Percentiles rank a stretch among this genome's conserved stretches.
phyloP scores from a whole-genome alignment of 1,140 invertebrate species.

The Hyles vespertilio region DNA sequence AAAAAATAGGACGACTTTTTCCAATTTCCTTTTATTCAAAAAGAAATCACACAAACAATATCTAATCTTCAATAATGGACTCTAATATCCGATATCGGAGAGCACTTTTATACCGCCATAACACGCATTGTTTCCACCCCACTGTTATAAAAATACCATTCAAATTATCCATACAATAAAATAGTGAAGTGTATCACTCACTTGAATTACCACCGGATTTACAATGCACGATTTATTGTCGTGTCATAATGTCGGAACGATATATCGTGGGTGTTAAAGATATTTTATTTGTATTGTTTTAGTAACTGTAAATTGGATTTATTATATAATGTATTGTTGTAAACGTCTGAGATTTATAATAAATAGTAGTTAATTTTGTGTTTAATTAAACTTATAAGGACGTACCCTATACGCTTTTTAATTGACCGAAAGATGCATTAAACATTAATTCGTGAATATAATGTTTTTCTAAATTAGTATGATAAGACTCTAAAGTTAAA shows the following conservation, averaged over 20 bases:
- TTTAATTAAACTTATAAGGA: too few species aligned
- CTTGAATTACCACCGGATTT: constrained; percentile 50
- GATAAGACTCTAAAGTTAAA: too few species aligned
- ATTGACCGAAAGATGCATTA: too few species aligned
- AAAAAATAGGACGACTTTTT: too few species aligned
- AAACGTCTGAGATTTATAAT: too few species aligned
- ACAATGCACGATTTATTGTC: constrained; percentile 18
- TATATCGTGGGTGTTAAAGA: background rate
- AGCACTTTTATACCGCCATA: constrained; percentile 34
- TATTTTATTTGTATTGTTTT: background rate
- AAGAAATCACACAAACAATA: background rate
- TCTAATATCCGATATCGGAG: constrained; percentile 11
- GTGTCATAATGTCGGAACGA: background rate
- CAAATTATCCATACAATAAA: constrained; percentile 68
- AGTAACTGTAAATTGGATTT: background rate
- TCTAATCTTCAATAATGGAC: constrained; percentile 6
- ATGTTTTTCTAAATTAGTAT: too few species aligned
- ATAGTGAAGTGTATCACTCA: constrained; percentile 59
- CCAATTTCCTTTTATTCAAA: too few species aligned
- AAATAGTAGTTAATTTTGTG: too few species aligned
- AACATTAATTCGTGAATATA: too few species aligned
- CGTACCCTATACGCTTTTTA: too few species aligned
- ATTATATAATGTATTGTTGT: background rate
- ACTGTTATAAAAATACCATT: constrained; percentile 56
- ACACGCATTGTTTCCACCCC: constrained; percentile 35